Conservation (phyloP, 2,888 invertebrate species). For the Caenorhabditis drosophilae region DNA sequence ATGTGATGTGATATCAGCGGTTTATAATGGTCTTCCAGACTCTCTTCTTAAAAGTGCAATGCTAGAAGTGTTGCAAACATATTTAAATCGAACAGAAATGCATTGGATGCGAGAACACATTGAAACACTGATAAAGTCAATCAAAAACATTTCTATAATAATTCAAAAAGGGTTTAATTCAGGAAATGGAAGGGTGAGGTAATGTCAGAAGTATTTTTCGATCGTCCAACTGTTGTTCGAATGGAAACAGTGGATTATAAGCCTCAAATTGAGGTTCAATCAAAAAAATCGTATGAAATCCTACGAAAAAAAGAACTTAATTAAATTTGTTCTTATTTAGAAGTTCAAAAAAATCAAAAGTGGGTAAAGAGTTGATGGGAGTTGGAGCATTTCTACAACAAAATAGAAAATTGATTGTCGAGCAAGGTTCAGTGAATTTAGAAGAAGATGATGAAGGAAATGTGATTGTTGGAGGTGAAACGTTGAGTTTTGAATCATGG, state of each 20-base stretch:
- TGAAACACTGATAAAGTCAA: conserved; percentile 26
- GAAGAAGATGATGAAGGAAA: conserved; percentile 48
- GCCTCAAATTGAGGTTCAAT: conserved; percentile 21
- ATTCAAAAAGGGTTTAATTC: conserved; percentile 1
- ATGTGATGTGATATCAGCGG: conserved; percentile 39
- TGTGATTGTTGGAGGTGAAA: conserved; percentile 40
- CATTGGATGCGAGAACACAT: conserved; percentile 49
- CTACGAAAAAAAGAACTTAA: conserved; percentile 1
- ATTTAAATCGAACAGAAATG: conserved; percentile 28
- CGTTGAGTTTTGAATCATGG: conserved; percentile 54
- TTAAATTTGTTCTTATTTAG: conserved; percentile 12
- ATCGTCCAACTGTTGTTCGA: conserved; percentile 37
- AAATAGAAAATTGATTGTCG: conserved; percentile 15
- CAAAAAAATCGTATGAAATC: conserved; percentile 14
- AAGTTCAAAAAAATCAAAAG: conserved; percentile 12
- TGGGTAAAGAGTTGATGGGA: conserved; percentile 16
- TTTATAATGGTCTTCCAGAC: conserved; percentile 46
- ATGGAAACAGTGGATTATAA: conserved; percentile 42
- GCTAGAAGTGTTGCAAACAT: conserved; percentile 35
- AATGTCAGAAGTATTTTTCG: conserved; percentile 28
- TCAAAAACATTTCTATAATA: neutral
- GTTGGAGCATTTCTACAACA: conserved; percentile 28
- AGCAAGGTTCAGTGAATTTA: conserved; percentile 38
- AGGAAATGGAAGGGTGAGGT: conserved; percentile 50
- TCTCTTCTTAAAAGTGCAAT: conserved; percentile 50